These are phyloP conservation scores for Phragmatobia fuliginosa DNA, from an alignment of 2,888 invertebrate species.

Conservation along the genomic window DNA sequence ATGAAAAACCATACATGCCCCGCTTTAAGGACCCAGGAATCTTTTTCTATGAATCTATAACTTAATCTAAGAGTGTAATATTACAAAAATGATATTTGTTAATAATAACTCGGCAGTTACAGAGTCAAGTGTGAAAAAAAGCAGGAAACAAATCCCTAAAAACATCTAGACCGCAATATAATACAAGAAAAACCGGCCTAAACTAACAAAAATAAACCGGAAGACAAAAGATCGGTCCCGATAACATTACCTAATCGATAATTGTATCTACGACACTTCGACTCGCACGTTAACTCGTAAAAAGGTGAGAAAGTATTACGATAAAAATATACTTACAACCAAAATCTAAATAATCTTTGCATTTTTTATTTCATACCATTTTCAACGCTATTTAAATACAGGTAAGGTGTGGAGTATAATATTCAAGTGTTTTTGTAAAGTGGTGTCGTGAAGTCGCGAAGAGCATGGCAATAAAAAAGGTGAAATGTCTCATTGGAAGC, in stretches of 20 bases:
- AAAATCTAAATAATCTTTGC: constrained; percentile 23
- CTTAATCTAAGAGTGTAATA: neutral
- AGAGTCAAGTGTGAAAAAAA: constrained; percentile 47
- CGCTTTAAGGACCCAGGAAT: too few species aligned
- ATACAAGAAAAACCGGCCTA: constrained; percentile 73
- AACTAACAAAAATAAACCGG: constrained; percentile 83
- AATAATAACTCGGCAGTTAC: neutral
- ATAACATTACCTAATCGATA: constrained; percentile 86
- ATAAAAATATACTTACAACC: constrained; percentile 77
- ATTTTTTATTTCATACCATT: constrained; percentile 25
- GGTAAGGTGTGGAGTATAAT: constrained; percentile 28
- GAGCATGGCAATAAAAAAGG: constrained; percentile 84
- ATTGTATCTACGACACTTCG: constrained; percentile 85
- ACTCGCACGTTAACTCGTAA: constrained; percentile 84
- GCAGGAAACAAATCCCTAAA: constrained; percentile 65
- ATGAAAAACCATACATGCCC: too few species aligned
- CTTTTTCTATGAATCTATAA: neutral
- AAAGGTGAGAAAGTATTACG: constrained; percentile 85
- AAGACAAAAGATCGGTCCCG: constrained; percentile 83
- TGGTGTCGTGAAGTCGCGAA: constrained; percentile 79
- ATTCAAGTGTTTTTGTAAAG: constrained; percentile 22
- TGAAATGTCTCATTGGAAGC: constrained; percentile 85
- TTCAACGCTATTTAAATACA: constrained; percentile 36
- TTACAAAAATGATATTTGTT: neutral
- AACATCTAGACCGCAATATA: constrained; percentile 65